These are phyloP conservation scores for Drosophila pseudotakahashii DNA, from an alignment of 2,888 invertebrate species.

Conservation along the genomic window DNA sequence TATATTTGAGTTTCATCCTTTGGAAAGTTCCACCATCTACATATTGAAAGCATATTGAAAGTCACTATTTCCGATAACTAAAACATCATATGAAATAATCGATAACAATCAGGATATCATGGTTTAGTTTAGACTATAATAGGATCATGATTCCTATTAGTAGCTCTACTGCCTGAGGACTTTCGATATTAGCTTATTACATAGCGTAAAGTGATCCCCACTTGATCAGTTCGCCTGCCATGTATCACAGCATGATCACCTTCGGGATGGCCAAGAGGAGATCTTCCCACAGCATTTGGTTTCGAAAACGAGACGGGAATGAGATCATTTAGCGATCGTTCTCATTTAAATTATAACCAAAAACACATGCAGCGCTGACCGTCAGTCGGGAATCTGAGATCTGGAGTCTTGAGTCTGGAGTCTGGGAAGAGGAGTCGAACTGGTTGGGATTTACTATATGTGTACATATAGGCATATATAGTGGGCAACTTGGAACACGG, in stretches of 20 bases:
- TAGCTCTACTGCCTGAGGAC: neutral
- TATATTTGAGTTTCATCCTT: too few relatives aligned
- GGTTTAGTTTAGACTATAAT: too few relatives aligned
- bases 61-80: too few relatives aligned
- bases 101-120: too few relatives aligned
- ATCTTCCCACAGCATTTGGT: constrained; percentile 34
- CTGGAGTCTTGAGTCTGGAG: constrained; percentile 2
- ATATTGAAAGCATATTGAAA: too few relatives aligned
- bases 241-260: constrained; percentile 13
- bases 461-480: neutral
- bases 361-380: constrained; percentile 43
- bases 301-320: constrained; percentile 23
- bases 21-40: too few relatives aligned
- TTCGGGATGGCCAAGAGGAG: neutral
- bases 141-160: too few relatives aligned
- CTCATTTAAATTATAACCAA: constrained; percentile 53
- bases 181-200: neutral
- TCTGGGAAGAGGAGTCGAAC: constrained; percentile 17
- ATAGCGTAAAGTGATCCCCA: constrained; percentile 9
- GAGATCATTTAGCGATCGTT: constrained; percentile 49
- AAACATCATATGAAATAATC: too few relatives aligned
- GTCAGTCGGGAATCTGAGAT: constrained; percentile 5
- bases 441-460: constrained; percentile 17
- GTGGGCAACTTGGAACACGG: constrained; percentile 2
- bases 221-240: constrained; percentile 2